Evolutionary conservation across 2,797 vertebrate species (phyloP).

Genomic region (Buceros bicornis): DNA sequence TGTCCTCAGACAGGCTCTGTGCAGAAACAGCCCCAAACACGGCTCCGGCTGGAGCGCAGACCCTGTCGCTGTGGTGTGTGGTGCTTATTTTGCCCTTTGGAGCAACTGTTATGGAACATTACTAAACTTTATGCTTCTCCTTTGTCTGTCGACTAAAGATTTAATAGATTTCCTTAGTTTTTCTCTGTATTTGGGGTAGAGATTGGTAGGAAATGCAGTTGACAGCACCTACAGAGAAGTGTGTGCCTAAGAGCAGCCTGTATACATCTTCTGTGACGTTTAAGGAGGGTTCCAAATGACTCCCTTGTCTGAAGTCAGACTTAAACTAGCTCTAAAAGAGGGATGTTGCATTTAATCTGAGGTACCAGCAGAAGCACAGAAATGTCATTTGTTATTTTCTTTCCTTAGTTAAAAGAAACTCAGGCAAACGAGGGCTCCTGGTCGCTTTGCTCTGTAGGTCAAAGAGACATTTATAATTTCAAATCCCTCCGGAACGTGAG

Average conservation of each 20-base stretch:
- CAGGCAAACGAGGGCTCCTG: background rate
- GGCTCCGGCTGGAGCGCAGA: background rate
- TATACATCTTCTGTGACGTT: background rate
- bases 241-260: background rate
- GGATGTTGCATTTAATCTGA: background rate
- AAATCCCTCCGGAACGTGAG: background rate
- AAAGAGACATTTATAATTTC: slow-evolving; percentile 16
- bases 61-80: fast-evolving
- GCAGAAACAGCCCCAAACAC: background rate
- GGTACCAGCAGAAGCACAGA: background rate
- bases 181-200: background rate
- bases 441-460: background rate
- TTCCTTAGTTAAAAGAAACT: background rate
- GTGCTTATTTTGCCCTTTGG: background rate
- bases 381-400: background rate
- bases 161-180: background rate
- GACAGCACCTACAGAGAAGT: background rate
- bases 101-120: background rate
- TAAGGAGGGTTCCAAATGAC: background rate
- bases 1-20: background rate
- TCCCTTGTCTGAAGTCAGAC: background rate
- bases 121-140: background rate
- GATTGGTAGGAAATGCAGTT: background rate
- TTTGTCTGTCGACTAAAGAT: background rate
- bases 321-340: background rate